Percentiles rank a stretch among this genome's conserved stretches.
Evolutionary conservation across 2,113 vertebrate genomes (phyloP).

Genomic region (Channa argus): DNA sequence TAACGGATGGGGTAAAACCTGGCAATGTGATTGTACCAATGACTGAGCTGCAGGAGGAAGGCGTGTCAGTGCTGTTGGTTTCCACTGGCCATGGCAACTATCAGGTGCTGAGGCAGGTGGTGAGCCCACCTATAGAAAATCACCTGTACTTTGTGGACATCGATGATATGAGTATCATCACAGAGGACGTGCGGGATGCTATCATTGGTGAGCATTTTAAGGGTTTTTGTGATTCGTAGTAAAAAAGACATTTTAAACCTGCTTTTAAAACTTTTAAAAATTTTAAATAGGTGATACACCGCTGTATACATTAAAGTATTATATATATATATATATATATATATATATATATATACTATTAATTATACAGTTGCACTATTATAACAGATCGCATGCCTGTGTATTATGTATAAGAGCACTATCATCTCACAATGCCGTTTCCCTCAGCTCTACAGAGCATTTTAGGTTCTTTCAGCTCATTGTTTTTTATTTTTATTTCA

Average conservation of each 20-base stretch:
- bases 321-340: too few species aligned
- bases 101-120: constrained; percentile 87
- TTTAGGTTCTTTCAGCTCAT: too few species aligned
- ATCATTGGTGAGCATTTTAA: constrained; percentile 86
- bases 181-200: constrained; percentile 85
- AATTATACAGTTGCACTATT: too few species aligned
- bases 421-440: background rate
- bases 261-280: too few species aligned
- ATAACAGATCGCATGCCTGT: too few species aligned
- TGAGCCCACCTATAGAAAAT: constrained; percentile 84
- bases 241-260: too few species aligned
- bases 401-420: background rate
- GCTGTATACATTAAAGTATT: too few species aligned
- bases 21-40: constrained; percentile 89
- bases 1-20: constrained; percentile 93
- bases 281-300: too few species aligned
- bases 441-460: too few species aligned
- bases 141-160: constrained; percentile 95
- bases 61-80: constrained; percentile 89
- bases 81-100: constrained; percentile 92
- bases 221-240: too few species aligned
- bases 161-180: constrained; percentile 92
- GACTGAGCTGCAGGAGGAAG: constrained; percentile 87
- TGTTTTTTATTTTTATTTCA: too few species aligned
- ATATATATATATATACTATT: too few species aligned